Base-by-base conservation (phyloP, 1,140 invertebrate genomes). In the Cotesia glomerata region DNA sequence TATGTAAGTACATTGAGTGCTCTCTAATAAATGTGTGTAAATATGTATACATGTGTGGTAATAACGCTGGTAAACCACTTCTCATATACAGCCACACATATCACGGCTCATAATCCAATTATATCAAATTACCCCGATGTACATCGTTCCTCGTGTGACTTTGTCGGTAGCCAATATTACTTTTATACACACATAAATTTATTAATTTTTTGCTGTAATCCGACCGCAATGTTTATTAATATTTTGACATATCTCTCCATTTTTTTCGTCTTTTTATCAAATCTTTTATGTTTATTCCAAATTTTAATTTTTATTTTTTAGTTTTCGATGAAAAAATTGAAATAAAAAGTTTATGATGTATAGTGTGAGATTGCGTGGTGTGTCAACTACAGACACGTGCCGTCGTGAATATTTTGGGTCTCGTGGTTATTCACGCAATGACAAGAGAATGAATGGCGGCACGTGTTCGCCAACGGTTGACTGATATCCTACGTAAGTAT, bases 51-150 rank as follows among this genome's bases (percentile, higher is more conserved):
- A 26, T 35, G 69, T 58, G 36, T 35, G 59, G 59, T 13, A 62
- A 36, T 18, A 74, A 77, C 70, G 76, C 79, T 45, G 39, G 39
- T 45, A 45, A 69, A 79, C 78, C 82, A 84, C 82, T 87, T 85
- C 59, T 62, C 82, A 78, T 75, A 78, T 82, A 77, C 76, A 78
- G 79, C 76, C 77, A 78, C 78, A 79, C 79, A 82, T 80, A 78
- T 76, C 81, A 78, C 77, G 75, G 78, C 69, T 83, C 79, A 80
- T 85, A 86, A 85, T 85, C 77, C 75, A 84, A 85, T 86, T 85
- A 84, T 84, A 84, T 84, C 80, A 77, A 80, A 82, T 86, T 82
- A 85, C 39, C 7, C 81, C 74, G 77, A 77, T 77, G 78, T 76
- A 82, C 76, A 75, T 74, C 69, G 70, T 34, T 58, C 52, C 35